Conservation (phyloP, 2,888 invertebrate genomes). For the Melanophora roralis region DNA sequence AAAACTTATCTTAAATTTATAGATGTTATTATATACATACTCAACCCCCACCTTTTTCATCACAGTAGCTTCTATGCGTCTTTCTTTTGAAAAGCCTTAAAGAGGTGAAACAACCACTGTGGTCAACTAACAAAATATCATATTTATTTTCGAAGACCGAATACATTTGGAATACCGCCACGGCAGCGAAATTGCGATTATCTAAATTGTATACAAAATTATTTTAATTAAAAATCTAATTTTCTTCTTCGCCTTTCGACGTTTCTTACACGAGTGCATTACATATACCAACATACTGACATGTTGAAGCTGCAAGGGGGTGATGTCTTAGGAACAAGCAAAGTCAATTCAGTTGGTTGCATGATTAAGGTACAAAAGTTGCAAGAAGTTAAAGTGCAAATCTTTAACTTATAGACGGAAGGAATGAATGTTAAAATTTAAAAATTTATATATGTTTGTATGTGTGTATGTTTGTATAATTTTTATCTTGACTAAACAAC, state of each 20-base stretch:
- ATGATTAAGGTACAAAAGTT: conserved; percentile 1
- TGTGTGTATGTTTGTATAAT: no score
- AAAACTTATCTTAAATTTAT: no score
- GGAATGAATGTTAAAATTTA: conserved; percentile 6
- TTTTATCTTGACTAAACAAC: no score
- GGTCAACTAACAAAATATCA: conserved; percentile 17
- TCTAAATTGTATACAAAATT: conserved; percentile 78
- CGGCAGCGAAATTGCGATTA: conserved; percentile 71
- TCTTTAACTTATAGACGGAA: conserved; percentile 61
- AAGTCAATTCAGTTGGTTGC: background rate
- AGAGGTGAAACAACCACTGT: conserved; percentile 27
- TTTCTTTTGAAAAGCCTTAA: no score
- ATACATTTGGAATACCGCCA: conserved; percentile 39
- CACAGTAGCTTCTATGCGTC: no score
- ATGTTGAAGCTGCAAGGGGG: background rate
- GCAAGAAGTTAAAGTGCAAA: conserved; percentile 55
- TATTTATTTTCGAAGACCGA: conserved; percentile 52
- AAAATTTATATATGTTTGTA: background rate
- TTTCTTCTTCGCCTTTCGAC: conserved; percentile 65
- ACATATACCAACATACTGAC: background rate
- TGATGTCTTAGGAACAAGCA: background rate
- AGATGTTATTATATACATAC: no score
- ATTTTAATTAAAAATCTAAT: conserved; percentile 78
- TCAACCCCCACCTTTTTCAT: no score
- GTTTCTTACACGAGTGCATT: background rate